Evolutionary conservation across 2,888 invertebrate genomes (phyloP).

Genomic region (Polyommatus icarus): DNA sequence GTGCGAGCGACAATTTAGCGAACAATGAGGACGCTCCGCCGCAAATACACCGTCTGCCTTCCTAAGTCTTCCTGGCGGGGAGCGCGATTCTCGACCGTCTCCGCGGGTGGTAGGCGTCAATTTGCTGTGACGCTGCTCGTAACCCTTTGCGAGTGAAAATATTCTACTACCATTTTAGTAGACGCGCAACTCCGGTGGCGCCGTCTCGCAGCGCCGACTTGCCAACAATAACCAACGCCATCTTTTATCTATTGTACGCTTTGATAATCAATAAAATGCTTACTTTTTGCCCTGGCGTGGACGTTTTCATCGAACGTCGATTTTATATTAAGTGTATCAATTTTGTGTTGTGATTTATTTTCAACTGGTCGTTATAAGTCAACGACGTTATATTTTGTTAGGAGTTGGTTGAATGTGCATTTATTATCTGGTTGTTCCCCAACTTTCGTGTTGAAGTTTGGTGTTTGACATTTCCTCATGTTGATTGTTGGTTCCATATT

Average conservation of each 20-base stretch:
- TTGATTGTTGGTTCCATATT: background rate
- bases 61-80: constrained; percentile 58
- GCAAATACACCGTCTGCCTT: constrained; percentile 72
- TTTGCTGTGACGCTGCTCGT: constrained; percentile 44
- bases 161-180: constrained; percentile 80
- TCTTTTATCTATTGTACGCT: constrained; percentile 74
- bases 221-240: constrained; percentile 76
- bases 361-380: background rate
- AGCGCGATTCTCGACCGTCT: constrained; percentile 49
- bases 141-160: constrained; percentile 68
- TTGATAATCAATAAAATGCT: constrained; percentile 72
- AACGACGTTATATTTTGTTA: constrained; percentile 8
- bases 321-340: constrained; percentile 26
- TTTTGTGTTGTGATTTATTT: constrained; percentile 36
- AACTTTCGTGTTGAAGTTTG: background rate
- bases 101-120: constrained; percentile 44
- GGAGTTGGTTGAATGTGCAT: background rate
- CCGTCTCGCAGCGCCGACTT: constrained; percentile 71
- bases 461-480: background rate
- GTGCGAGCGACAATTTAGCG: constrained; percentile 80
- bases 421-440: background rate
- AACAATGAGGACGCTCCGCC: constrained; percentile 78
- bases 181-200: constrained; percentile 77
- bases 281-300: constrained; percentile 39
- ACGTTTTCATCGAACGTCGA: constrained; percentile 29